Conservation (phyloP, 2,797 vertebrate species). For the Dermochelys coriacea region DNA sequence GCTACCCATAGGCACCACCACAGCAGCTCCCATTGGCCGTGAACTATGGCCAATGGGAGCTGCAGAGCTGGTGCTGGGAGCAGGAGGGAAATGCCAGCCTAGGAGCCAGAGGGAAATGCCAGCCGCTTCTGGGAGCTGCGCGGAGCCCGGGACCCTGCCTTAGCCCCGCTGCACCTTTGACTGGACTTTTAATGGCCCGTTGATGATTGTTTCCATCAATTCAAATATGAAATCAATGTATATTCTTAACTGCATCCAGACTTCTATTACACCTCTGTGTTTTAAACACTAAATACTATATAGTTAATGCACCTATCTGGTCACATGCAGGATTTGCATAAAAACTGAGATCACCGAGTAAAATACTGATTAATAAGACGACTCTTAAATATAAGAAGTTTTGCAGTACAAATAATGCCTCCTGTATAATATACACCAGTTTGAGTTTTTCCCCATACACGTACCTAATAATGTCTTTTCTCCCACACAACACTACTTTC, state of each 20-base stretch:
- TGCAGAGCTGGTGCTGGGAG: too few species aligned
- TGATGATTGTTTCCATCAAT: conserved; percentile 29
- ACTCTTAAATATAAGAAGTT: conserved; percentile 54
- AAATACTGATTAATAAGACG: conserved; percentile 15
- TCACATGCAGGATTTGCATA: conserved; percentile 37
- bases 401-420: conserved; percentile 30
- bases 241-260: background rate
- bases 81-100: too few species aligned
- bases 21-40: too few species aligned
- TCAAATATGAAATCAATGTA: conserved; percentile 34
- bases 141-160: too few species aligned
- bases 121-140: too few species aligned
- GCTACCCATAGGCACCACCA: too few species aligned
- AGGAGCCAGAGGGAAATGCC: too few species aligned
- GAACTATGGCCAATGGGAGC: too few species aligned
- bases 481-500: background rate
- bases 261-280: background rate
- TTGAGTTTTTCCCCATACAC: conserved; percentile 5
- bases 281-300: background rate
- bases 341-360: conserved; percentile 33
- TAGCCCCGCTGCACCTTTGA: too few species aligned
- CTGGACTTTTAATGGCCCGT: too few species aligned
- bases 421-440: conserved; percentile 3
- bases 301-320: background rate
- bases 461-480: background rate